These are phyloP conservation scores for Allochrocebus solatus DNA, from an alignment of 2,797 vertebrate species.

Conservation along the genomic window DNA sequence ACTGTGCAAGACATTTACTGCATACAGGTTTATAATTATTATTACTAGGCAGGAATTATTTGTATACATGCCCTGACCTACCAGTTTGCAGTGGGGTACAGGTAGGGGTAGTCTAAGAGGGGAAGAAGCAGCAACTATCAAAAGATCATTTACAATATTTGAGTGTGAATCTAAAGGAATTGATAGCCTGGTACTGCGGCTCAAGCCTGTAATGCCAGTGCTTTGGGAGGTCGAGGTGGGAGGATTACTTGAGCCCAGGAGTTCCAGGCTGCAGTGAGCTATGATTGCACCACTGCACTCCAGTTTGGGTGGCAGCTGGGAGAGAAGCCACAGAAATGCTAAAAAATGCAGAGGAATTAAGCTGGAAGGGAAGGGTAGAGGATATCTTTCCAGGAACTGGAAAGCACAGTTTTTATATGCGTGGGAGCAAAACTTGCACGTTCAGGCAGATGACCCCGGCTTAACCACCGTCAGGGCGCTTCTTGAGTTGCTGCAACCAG, in stretches of 20 bases:
- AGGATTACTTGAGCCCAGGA: neutral
- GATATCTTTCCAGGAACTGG: neutral
- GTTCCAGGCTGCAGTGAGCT: neutral
- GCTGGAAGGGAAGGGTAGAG: neutral
- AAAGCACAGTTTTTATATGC: neutral
- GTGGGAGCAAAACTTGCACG: neutral
- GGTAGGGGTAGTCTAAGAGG: neutral
- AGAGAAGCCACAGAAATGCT: neutral
- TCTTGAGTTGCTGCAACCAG: fast-evolving
- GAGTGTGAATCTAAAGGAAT: neutral
- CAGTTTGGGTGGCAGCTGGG: neutral
- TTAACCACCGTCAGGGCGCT: neutral
- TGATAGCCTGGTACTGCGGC: neutral
- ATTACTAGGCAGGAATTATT: neutral
- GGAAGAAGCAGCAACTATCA: neutral
- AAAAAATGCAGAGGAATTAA: neutral
- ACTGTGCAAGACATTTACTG: neutral
- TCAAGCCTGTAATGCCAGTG: neutral
- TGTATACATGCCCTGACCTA: neutral
- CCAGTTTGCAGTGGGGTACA: neutral
- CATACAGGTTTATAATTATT: neutral
- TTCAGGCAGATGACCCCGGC: fast-evolving
- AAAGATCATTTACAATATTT: neutral
- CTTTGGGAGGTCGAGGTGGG: neutral
- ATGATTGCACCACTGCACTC: neutral